phyloP scores from a whole-genome alignment of 2,113 vertebrate genomes.

The Diadophis punctatus region DNA sequence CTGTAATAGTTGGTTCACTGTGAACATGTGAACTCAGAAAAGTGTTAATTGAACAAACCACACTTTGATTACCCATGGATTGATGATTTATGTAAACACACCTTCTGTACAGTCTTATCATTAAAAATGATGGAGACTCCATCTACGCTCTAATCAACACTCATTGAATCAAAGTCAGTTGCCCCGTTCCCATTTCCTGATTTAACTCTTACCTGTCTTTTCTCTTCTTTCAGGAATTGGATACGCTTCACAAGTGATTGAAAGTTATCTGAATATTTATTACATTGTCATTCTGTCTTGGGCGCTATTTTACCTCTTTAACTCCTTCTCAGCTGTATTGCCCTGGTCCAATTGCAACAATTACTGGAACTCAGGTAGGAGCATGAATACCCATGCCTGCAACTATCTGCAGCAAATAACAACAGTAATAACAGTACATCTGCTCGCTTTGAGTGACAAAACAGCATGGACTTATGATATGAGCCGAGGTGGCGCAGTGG shows the following conservation, averaged over 20 bases:
- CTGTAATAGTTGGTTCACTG: background rate
- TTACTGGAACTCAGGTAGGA: conserved; percentile 86
- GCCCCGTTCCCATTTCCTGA: background rate
- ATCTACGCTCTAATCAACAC: background rate
- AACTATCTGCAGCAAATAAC: background rate
- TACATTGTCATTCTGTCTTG: conserved; percentile 89
- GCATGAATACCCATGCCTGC: background rate
- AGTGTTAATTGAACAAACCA: background rate
- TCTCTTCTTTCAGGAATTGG: conserved; percentile 77
- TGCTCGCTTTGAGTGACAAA: background rate
- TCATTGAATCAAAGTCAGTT: background rate
- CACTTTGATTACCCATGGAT: background rate
- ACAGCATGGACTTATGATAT: background rate
- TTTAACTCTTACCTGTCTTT: background rate
- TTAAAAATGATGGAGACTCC: background rate
- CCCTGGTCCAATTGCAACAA: conserved; percentile 88
- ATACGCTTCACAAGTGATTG: conserved; percentile 82
- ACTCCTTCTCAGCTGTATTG: conserved; percentile 78
- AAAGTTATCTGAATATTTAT: conserved; percentile 83
- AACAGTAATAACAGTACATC: background rate
- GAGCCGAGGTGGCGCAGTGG: no score
- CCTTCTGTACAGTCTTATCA: background rate
- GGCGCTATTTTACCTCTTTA: conserved; percentile 86
- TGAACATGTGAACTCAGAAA: background rate
- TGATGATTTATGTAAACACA: background rate